Evolutionary conservation across 2,797 vertebrate genomes (phyloP), one percentile per base, ranked within the genome.

Genomic region (Myotis myotis): DNA sequence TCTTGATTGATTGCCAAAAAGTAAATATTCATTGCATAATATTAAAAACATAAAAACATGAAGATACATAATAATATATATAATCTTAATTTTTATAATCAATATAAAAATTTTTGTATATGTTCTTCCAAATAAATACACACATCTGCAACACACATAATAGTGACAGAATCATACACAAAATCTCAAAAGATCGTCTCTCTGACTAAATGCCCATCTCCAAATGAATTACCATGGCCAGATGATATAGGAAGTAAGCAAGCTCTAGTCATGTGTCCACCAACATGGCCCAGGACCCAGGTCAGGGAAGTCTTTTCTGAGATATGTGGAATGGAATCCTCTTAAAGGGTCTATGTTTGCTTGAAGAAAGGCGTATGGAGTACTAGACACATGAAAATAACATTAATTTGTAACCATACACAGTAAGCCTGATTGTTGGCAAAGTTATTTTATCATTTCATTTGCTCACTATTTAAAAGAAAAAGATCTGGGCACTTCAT

Each of bases 1-100:
- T 93, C 38, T 87, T 86, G 66, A 76, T 57, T 93, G 17, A 75
- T 70, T 94, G 95, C 20, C n/a, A 53, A 25, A 70, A 70, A 71
- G 8, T 41, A 44, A 89, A 44, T 81, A 60, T 64, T 36, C 60
- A 72, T 76, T 60, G n/a, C 11, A 55, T 72, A 57, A 44, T 12
- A 92, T 80, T 70, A 82, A 78, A 60, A 57, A 47, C 13, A 23
- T 1, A 96, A 94, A 91, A 90, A 60, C 5, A 79, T 53, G 9
- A 78, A 66, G 6, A 71, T 62, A 55, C 25, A 88, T 76, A 74
- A 78, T 81, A 55, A 83, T 51, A 84, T n/a, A 64, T 83, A 44
- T 64, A 44, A 13, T 75, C 16, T 85, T 78, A 78, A 19, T 68
- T 83, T 87, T 60, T 9, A n/a, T 64, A 83, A 75, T 36, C 80